Percentiles rank a stretch among this genome's conserved stretches.
Evolutionary conservation across 1,140 invertebrate species (phyloP).

Genomic region (Lordiphosa stackelbergi): DNA sequence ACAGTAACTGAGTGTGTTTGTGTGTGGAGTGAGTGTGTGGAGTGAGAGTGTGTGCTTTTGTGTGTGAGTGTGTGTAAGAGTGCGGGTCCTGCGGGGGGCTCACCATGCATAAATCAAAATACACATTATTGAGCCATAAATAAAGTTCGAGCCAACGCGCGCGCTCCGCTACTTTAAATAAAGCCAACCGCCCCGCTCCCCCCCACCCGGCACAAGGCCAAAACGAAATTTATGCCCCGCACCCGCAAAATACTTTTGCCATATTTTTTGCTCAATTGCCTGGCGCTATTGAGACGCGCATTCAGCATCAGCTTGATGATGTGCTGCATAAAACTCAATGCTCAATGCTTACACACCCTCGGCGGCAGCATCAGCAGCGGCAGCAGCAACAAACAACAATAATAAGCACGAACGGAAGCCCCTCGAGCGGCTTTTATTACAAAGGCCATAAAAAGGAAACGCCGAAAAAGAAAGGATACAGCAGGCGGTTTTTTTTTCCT

Average conservation of each 20-base stretch:
- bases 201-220: constrained; percentile 21
- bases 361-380: constrained; percentile 17
- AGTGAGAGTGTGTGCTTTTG: constrained; percentile 19
- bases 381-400: constrained; percentile 27
- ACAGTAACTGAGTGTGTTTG: constrained; percentile 25
- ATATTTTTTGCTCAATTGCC: constrained; percentile 72
- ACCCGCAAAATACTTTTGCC: constrained; percentile 59
- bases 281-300: constrained; percentile 35
- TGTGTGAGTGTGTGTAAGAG: constrained; percentile 10
- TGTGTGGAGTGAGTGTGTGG: constrained; percentile 19
- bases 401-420: constrained; percentile 36
- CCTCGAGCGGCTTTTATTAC: constrained; percentile 68
- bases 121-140: constrained; percentile 75
- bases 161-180: constrained; percentile 69
- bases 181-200: constrained; percentile 29
- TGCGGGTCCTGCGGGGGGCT: constrained; percentile 41
- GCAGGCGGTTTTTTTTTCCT: not conserved
- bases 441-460: constrained; percentile 59
- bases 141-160: constrained; percentile 45
- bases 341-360: constrained; percentile 68
- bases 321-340: constrained; percentile 66
- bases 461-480: constrained; percentile 34
- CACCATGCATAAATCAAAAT: constrained; percentile 75
- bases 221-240: constrained; percentile 56
- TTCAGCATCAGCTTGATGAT: constrained; percentile 24